Percentiles rank a stretch among this genome's conserved stretches.
These are phyloP conservation scores for Salmo trutta DNA, from an alignment of 2,797 vertebrate genomes.

Conservation along the genomic window DNA sequence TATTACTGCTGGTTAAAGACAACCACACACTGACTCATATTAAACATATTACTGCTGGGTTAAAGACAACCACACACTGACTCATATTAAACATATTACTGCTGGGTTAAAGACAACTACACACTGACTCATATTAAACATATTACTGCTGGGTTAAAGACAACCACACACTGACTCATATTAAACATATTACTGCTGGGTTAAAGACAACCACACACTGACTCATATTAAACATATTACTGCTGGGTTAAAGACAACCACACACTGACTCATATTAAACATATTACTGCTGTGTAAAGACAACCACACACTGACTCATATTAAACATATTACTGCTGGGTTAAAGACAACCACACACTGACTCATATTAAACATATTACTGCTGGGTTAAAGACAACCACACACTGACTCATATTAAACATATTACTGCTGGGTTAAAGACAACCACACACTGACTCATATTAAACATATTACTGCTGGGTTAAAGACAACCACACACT, in stretches of 20 bases:
- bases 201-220: neutral
- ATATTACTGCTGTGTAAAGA: constrained; percentile 1
- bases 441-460: neutral
- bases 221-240: constrained; percentile 20
- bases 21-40: constrained; percentile 5
- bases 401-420: constrained; percentile 14
- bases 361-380: constrained; percentile 23
- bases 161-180: neutral
- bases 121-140: constrained; percentile 11
- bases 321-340: constrained; percentile 12
- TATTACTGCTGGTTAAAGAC: constrained; percentile 1
- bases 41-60: constrained; percentile 13
- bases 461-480: constrained; percentile 15
- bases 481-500: neutral
- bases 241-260: neutral
- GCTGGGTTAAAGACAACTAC: neutral
- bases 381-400: neutral
- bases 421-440: constrained; percentile 5
- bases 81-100: constrained; percentile 20
- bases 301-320: constrained; percentile 1
- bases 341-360: neutral
- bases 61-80: neutral
- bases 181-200: constrained; percentile 16
- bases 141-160: constrained; percentile 5
- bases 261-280: constrained; percentile 13